These are phyloP conservation scores for Chelidonichthys spinosus DNA, from an alignment of 2,797 vertebrate genomes.

Conservation along the genomic window DNA sequence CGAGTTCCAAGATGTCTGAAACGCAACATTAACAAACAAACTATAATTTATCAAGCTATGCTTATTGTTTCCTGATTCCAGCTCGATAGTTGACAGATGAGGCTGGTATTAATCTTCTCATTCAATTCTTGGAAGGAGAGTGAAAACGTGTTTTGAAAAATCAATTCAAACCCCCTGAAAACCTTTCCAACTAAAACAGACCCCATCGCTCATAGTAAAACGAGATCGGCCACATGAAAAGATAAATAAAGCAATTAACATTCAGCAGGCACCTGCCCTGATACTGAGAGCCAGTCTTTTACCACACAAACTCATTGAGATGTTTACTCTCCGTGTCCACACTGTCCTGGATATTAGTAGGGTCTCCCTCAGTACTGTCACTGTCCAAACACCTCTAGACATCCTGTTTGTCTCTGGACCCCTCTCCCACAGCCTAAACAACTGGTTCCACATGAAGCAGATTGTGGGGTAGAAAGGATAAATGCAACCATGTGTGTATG, in stretches of 20 bases:
- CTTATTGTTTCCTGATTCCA: neutral
- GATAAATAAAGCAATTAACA: slow-evolving; percentile 8
- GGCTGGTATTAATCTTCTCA: neutral
- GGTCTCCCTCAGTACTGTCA: slow-evolving; percentile 40
- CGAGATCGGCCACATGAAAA: slow-evolving; percentile 3
- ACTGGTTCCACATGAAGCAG: slow-evolving; percentile 81
- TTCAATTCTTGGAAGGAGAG: neutral
- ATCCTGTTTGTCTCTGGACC: slow-evolving; percentile 82
- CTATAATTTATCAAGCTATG: neutral
- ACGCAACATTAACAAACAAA: too few species aligned
- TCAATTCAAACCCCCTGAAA: neutral
- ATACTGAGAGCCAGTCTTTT: neutral
- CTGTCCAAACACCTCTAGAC: slow-evolving; percentile 78
- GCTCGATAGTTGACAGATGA: neutral
- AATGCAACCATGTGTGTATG: slow-evolving; percentile 82
- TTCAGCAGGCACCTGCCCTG: slow-evolving; percentile 33
- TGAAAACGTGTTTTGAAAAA: slow-evolving; percentile 11
- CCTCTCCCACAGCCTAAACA: slow-evolving; percentile 76
- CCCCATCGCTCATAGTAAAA: neutral
- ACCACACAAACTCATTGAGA: slow-evolving; percentile 4
- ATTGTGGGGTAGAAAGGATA: slow-evolving; percentile 79
- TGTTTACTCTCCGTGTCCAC: slow-evolving; percentile 17
- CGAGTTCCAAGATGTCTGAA: too few species aligned
- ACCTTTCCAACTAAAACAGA: neutral
- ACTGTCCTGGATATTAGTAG: slow-evolving; percentile 28